A percentile compares a stretch with the other conserved stretches of the same genome.
phyloP scores from a whole-genome alignment of 1,140 invertebrate species.

The Calliopsis andreniformis region DNA sequence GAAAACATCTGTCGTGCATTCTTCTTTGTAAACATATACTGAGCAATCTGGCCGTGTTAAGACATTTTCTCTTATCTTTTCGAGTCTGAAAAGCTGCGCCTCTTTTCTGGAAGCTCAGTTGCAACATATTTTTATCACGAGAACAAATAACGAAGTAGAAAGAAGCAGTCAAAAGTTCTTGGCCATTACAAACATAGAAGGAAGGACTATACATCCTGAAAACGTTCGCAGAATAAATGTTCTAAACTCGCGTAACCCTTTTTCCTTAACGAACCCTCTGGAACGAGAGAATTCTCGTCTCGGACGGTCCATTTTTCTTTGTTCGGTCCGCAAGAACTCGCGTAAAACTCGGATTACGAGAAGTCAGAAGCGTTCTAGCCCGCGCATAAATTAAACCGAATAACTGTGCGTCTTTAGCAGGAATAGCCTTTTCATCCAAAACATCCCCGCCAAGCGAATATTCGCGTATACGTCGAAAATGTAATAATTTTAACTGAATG shows the following conservation, averaged over 20 bases:
- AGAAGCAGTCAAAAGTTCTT: not conserved
- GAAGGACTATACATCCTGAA: not conserved
- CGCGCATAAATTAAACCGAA: constrained; percentile 4
- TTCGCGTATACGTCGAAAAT: not conserved
- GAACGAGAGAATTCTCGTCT: not conserved
- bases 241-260: constrained; percentile 3
- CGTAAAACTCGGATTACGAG: constrained; percentile 11
- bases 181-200: not conserved
- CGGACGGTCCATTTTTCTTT: constrained; percentile 6
- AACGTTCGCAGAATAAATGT: not conserved
- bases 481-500: not conserved
- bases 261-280: not conserved
- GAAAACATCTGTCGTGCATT: too few relatives aligned
- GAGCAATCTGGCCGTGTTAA: too few relatives aligned
- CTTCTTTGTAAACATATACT: too few relatives aligned
- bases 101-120: too few relatives aligned
- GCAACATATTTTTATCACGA: not conserved
- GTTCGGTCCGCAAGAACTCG: constrained; percentile 6
- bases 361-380: not conserved
- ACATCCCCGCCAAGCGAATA: not conserved
- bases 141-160: not conserved
- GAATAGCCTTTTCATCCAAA: not conserved
- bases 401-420: constrained; percentile 1
- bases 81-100: too few relatives aligned
- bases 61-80: too few relatives aligned